Percentiles rank a stretch among this genome's conserved stretches.
Conservation (phyloP, 2,113 vertebrate species). For the Arvicanthis niloticus region DNA sequence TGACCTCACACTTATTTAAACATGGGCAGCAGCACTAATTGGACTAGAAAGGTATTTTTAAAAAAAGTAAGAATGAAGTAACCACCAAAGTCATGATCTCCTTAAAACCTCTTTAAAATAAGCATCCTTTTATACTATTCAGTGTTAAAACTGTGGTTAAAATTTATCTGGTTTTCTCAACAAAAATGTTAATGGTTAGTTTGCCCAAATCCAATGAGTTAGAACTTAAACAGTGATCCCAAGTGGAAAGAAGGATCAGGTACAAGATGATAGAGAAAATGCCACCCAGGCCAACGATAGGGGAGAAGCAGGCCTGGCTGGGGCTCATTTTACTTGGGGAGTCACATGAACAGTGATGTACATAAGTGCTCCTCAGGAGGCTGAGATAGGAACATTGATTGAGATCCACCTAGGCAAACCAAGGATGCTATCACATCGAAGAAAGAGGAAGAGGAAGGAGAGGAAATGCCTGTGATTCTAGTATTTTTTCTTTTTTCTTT, state of each 20-base stretch:
- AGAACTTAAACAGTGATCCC: not conserved
- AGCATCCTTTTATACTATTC: not conserved
- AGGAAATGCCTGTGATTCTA: not conserved
- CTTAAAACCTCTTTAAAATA: not conserved
- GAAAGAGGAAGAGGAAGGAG: not conserved
- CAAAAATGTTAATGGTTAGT: not conserved
- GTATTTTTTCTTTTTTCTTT: no score
- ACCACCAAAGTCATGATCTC: not conserved
- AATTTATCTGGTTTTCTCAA: not conserved
- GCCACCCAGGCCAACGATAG: not conserved
- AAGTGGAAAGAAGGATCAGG: not conserved
- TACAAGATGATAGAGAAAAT: not conserved
- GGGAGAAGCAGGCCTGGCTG: not conserved
- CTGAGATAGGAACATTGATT: not conserved
- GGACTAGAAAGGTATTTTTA: no score
- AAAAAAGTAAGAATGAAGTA: not conserved
- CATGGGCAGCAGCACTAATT: not conserved
- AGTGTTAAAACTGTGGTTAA: not conserved
- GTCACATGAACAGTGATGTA: not conserved
- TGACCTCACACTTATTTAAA: not conserved
- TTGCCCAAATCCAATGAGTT: not conserved
- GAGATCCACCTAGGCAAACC: not conserved
- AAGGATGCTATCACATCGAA: no score
- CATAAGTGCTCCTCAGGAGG: not conserved
- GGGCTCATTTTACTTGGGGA: not conserved